phyloP scores from a whole-genome alignment of 2,113 vertebrate species.

The Charadrius vociferus region DNA sequence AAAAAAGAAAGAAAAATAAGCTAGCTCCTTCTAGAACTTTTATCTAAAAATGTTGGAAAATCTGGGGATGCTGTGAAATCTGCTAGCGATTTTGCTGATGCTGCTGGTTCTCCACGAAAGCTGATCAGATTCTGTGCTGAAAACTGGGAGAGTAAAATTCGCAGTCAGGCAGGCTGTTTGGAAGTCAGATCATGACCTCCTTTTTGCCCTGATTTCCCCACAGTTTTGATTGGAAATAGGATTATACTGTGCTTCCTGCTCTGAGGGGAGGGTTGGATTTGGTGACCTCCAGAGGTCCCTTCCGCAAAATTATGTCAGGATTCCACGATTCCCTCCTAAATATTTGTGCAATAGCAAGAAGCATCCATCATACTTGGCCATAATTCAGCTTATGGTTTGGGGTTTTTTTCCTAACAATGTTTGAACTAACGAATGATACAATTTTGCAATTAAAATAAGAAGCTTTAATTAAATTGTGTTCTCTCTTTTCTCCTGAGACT shows the following conservation, averaged over 20 bases:
- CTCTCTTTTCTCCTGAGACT: neutral
- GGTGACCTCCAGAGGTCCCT: neutral
- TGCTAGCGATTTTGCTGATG: neutral
- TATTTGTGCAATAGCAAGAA: neutral
- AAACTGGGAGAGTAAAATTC: neutral
- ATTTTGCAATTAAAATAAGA: slow-evolving; percentile 33
- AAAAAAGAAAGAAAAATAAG: neutral
- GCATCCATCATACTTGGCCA: neutral
- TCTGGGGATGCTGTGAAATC: neutral
- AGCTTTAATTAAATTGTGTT: slow-evolving; percentile 8
- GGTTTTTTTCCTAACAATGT: neutral
- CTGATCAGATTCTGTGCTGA: neutral
- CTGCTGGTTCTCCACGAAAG: neutral
- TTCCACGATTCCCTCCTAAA: neutral
- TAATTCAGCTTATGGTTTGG: neutral
- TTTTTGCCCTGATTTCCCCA: neutral
- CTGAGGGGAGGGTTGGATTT: neutral
- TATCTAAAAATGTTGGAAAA: neutral
- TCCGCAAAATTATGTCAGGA: neutral
- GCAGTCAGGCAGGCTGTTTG: neutral
- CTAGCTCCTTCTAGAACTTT: neutral
- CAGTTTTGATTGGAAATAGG: neutral
- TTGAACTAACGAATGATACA: neutral
- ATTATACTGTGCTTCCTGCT: neutral
- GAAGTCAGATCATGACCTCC: neutral